Percentiles rank a stretch among this genome's conserved stretches.
phyloP scores from a whole-genome alignment of 2,113 vertebrate species.

The Aspiorhynchus laticeps region DNA sequence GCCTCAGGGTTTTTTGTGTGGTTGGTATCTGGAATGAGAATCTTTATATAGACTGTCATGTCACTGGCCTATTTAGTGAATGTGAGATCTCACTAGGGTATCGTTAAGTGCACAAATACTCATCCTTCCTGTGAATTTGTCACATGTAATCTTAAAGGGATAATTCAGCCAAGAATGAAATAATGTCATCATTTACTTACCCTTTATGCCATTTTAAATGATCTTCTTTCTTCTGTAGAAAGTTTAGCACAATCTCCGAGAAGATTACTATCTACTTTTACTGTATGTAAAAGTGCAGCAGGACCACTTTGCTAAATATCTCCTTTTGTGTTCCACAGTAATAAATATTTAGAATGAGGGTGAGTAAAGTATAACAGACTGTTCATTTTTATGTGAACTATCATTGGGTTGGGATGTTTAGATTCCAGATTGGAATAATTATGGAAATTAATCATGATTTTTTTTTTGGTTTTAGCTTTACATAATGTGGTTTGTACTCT shows the following conservation, averaged over 20 bases:
- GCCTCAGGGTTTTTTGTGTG: conserved; percentile 31
- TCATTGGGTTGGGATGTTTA: background rate
- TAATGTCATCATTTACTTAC: background rate
- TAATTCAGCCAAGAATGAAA: background rate
- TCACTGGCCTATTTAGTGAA: conserved; percentile 24
- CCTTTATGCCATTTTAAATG: background rate
- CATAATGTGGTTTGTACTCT: background rate
- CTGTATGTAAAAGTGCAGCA: background rate
- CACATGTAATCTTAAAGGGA: background rate
- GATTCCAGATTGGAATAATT: background rate
- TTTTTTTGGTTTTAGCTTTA: background rate
- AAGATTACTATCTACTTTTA: background rate
- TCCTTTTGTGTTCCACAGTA: background rate
- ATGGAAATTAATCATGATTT: background rate
- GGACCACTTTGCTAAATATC: background rate
- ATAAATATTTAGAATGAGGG: background rate
- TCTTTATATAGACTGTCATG: conserved; percentile 43
- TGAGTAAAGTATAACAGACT: background rate
- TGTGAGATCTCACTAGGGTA: conserved; percentile 9
- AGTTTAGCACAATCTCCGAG: background rate
- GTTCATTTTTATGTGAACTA: background rate
- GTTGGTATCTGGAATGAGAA: conserved; percentile 14
- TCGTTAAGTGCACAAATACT: background rate
- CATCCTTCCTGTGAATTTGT: conserved; percentile 2
- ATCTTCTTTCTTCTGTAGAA: background rate